Conservation (phyloP, 2,797 vertebrate genomes). For the Tapera naevia region DNA sequence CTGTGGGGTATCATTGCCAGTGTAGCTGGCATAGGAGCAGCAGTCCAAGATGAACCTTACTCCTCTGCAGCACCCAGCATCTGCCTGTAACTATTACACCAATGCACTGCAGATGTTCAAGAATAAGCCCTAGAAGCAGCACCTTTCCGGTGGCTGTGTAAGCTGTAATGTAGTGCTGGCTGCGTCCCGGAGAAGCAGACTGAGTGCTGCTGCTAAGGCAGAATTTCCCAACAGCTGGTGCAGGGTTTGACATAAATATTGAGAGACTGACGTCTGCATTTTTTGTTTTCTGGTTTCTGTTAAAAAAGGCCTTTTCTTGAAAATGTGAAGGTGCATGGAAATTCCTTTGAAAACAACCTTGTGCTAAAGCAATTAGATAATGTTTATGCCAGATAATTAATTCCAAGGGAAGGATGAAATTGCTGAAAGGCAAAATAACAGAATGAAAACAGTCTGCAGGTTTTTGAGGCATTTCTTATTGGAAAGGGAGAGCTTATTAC, state of each 20-base stretch:
- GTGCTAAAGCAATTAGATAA: slow-evolving; percentile 45
- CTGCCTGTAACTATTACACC: not conserved
- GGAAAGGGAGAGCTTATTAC: not conserved
- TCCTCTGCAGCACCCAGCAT: not conserved
- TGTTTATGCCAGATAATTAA: slow-evolving; percentile 32
- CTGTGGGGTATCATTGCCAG: not conserved
- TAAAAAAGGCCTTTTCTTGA: not conserved
- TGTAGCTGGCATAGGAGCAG: not conserved
- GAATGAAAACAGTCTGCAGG: not conserved
- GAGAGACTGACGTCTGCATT: not conserved
- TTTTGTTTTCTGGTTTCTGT: slow-evolving; percentile 12
- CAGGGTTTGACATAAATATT: slow-evolving; percentile 8
- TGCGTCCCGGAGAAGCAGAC: not conserved
- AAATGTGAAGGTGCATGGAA: not conserved
- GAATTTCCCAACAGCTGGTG: not conserved
- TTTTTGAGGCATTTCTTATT: slow-evolving; percentile 20
- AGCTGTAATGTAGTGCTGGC: not conserved
- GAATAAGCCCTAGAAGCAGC: not conserved
- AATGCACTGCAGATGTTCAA: not conserved
- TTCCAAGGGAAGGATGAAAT: slow-evolving; percentile 34
- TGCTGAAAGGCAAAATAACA: slow-evolving; percentile 1
- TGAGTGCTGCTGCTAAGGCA: not conserved
- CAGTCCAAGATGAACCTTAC: not conserved
- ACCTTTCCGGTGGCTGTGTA: not conserved
- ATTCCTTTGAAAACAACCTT: not conserved